These are phyloP conservation scores for Chrysodeixis includens DNA, from an alignment of 2,888 invertebrate genomes.

Conservation along the genomic window DNA sequence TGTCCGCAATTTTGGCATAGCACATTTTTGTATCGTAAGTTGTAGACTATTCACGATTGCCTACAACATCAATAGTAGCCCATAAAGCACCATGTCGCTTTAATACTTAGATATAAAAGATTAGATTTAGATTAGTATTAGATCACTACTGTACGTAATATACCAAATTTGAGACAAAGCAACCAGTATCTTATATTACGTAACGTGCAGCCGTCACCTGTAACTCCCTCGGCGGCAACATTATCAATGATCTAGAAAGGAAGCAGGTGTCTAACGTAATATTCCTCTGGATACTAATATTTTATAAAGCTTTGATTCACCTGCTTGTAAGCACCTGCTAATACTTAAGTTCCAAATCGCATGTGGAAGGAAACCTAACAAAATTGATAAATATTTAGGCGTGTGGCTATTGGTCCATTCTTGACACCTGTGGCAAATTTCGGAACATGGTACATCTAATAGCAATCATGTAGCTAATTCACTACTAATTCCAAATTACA, in stretches of 20 bases:
- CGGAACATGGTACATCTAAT: too few relatives aligned
- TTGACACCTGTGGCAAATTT: too few relatives aligned
- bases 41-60: too few relatives aligned
- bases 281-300: constrained; percentile 3
- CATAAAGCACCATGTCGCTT: background rate
- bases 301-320: constrained; percentile 11
- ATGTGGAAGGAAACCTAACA: background rate
- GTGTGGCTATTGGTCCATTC: too few relatives aligned
- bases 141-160: background rate
- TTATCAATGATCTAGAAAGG: constrained; percentile 27
- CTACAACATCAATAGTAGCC: too few relatives aligned
- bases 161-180: background rate
- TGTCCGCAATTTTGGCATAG: too few relatives aligned
- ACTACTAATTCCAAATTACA: too few relatives aligned
- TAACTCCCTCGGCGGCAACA: constrained; percentile 5
- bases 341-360: background rate
- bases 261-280: constrained; percentile 36
- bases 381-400: background rate
- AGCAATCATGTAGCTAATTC: too few relatives aligned
- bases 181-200: background rate
- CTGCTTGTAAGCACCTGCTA: constrained; percentile 22
- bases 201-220: background rate
- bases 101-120: background rate
- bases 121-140: background rate
- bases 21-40: too few relatives aligned